Evolutionary conservation across 2,113 vertebrate genomes (phyloP).

Genomic region (Pangasianodon gigas): DNA sequence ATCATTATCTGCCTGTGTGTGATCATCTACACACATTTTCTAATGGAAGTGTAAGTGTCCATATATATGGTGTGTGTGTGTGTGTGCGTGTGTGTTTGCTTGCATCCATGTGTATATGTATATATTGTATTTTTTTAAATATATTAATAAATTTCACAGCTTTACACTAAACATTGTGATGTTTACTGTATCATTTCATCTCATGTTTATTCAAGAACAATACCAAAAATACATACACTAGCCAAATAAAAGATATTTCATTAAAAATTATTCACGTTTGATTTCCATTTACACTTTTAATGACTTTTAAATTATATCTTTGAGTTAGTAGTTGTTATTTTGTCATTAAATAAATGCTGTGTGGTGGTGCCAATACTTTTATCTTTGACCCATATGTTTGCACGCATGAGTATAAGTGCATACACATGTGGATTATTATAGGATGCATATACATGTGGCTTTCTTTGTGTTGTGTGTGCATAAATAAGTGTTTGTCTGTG

Average conservation of each 20-base stretch:
- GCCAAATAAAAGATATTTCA: not conserved
- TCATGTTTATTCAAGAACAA: not conserved
- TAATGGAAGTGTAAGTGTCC: too few relatives aligned
- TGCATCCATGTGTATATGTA: not conserved
- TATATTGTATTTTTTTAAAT: not conserved
- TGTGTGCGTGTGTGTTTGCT: not conserved
- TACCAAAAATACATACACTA: not conserved
- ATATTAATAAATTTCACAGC: too few relatives aligned
- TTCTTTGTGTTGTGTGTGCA: not conserved
- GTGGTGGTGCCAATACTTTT: not conserved
- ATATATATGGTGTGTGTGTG: not conserved
- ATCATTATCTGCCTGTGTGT: too few relatives aligned
- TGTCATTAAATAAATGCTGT: not conserved
- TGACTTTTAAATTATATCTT: not conserved
- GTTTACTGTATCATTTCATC: not conserved
- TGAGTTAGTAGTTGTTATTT: not conserved
- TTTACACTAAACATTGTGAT: too few relatives aligned
- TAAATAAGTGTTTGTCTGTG: not conserved
- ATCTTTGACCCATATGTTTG: not conserved
- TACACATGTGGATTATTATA: not conserved
- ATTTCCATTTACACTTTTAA: not conserved
- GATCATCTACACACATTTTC: too few relatives aligned
- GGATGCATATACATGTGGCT: not conserved
- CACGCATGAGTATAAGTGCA: too few relatives aligned
- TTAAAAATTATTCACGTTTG: not conserved